Conservation (phyloP, 2,888 invertebrate genomes). For the Limnephilus rhombicus region DNA sequence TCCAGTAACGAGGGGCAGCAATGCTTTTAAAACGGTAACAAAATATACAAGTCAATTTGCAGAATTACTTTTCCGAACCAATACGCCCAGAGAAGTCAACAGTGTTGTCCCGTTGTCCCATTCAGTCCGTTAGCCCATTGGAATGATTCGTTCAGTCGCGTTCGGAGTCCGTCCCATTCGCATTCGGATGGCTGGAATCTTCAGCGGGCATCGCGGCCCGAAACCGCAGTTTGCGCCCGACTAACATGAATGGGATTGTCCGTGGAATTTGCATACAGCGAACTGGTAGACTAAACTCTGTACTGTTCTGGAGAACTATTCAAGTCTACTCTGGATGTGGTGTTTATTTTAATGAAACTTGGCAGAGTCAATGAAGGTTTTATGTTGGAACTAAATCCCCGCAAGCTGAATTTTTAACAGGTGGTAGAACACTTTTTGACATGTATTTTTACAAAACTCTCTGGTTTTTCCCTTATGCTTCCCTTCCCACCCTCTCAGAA, state of each 20-base stretch:
- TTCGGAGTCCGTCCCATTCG: too few species aligned
- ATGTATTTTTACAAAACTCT: too few species aligned
- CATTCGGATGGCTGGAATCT: slow-evolving; percentile 15
- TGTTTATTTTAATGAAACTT: neutral
- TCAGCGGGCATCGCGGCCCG: neutral
- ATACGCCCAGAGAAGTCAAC: neutral
- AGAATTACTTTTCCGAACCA: neutral
- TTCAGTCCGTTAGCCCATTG: slow-evolving; percentile 6
- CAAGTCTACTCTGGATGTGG: neutral
- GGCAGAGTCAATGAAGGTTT: too few species aligned
- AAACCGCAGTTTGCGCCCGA: slow-evolving; percentile 30
- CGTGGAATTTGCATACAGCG: slow-evolving; percentile 55
- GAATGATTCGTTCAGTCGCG: neutral
- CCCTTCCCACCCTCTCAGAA: too few species aligned
- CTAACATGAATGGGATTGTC: slow-evolving; percentile 33
- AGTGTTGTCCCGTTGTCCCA: neutral
- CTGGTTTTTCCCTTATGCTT: too few species aligned
- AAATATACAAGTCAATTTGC: neutral
- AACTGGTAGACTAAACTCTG: slow-evolving; percentile 2
- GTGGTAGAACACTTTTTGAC: too few species aligned
- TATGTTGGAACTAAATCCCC: too few species aligned
- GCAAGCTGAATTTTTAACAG: too few species aligned
- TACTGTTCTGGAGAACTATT: neutral
- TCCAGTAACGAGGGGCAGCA: too few species aligned
- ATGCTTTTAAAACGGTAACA: neutral